Percentiles rank a stretch among this genome's conserved stretches.
Evolutionary conservation across 2,113 vertebrate species (phyloP).

Genomic region (Carassius gibelio): DNA sequence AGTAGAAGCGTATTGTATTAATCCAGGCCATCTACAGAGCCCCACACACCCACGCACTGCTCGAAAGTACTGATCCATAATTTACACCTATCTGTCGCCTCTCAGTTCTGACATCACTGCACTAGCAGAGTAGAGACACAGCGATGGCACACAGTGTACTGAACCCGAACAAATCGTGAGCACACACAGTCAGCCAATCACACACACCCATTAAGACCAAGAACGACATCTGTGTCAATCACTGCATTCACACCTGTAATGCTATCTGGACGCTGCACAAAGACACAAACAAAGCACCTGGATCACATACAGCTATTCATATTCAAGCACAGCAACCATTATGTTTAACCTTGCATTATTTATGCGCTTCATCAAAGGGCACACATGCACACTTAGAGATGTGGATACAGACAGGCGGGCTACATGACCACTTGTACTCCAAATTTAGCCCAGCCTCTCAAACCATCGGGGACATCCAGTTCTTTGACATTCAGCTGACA

Average conservation of each 20-base stretch:
- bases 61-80: conserved; percentile 70
- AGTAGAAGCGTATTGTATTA: conserved; percentile 38
- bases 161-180: conserved; percentile 15
- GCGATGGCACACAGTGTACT: conserved; percentile 64
- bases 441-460: conserved; percentile 14
- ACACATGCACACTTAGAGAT: conserved; percentile 29
- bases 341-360: conserved; percentile 48
- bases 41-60: conserved; percentile 20
- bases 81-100: conserved; percentile 68
- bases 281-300: conserved; percentile 27
- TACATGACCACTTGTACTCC: neutral
- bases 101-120: conserved; percentile 63
- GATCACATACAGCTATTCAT: conserved; percentile 25
- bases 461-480: neutral
- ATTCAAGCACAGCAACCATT: conserved; percentile 26
- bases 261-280: conserved; percentile 32
- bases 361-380: conserved; percentile 29
- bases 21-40: conserved; percentile 48
- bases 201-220: neutral
- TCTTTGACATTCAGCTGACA: conserved; percentile 48
- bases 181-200: conserved; percentile 20
- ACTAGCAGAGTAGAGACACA: conserved; percentile 62
- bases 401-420: conserved; percentile 36
- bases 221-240: neutral
- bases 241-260: conserved; percentile 38